Evolutionary conservation across 1,140 invertebrate genomes (phyloP).

Genomic region (Lerema accius): DNA sequence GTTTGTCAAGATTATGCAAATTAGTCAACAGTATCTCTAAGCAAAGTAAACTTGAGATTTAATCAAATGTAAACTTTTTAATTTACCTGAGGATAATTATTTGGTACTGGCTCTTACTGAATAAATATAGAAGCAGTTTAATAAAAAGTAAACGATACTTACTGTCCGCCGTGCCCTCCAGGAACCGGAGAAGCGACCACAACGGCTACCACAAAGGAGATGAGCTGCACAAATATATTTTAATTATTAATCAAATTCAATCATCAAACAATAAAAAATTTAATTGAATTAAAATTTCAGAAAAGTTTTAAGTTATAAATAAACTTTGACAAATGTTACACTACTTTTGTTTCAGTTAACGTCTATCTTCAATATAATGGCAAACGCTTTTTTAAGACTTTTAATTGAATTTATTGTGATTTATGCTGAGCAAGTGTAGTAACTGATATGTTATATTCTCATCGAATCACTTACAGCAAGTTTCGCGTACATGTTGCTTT

Average conservation of each 20-base stretch:
- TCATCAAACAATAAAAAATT: too few relatives aligned
- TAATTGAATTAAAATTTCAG: too few relatives aligned
- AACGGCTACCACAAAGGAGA: constrained; percentile 58
- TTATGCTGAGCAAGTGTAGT: background rate
- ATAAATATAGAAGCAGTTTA: too few relatives aligned
- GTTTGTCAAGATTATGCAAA: too few relatives aligned
- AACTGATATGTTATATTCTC: background rate
- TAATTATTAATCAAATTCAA: too few relatives aligned
- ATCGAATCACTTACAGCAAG: constrained; percentile 66
- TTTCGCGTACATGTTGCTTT: constrained; percentile 77
- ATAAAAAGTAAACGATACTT: constrained; percentile 41
- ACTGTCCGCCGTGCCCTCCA: constrained; percentile 63
- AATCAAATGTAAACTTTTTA: too few relatives aligned
- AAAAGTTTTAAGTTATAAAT: background rate
- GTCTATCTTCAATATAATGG: constrained; percentile 2
- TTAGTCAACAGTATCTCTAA: too few relatives aligned
- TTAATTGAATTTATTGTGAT: background rate
- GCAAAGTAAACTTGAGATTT: too few relatives aligned
- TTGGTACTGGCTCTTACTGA: too few relatives aligned
- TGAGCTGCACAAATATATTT: constrained; percentile 49
- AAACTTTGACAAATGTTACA: background rate
- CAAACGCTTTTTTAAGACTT: constrained; percentile 3
- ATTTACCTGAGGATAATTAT: too few relatives aligned
- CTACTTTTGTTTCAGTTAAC: too few relatives aligned
- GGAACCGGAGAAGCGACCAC: constrained; percentile 63